Percentiles rank a stretch among this genome's conserved stretches.
Evolutionary conservation across 2,113 vertebrate species (phyloP).

Genomic region (Rutilus rutilus): DNA sequence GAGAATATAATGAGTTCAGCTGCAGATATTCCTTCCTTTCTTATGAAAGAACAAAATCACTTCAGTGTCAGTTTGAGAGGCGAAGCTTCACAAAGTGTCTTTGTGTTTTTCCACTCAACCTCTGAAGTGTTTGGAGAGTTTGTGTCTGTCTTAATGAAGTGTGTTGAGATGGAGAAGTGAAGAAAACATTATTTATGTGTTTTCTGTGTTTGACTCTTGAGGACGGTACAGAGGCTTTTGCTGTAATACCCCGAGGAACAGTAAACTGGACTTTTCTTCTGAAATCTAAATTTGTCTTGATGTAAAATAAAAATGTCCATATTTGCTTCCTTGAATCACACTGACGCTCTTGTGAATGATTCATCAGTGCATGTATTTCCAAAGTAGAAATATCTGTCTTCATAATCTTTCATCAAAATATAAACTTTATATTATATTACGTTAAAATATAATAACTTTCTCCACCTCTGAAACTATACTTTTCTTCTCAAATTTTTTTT

Average conservation of each 20-base stretch:
- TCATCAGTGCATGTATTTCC: not conserved
- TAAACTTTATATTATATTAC: too few relatives aligned
- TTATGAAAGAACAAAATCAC: not conserved
- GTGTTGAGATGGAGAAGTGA: not conserved
- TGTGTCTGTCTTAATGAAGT: not conserved
- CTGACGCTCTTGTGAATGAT: not conserved
- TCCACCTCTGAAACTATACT: not conserved
- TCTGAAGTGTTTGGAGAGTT: not conserved
- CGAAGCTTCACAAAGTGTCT: not conserved
- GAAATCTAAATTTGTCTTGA: not conserved
- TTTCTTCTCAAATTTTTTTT: not conserved
- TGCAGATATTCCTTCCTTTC: not conserved
- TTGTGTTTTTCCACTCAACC: not conserved
- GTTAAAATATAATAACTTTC: not conserved
- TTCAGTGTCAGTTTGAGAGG: not conserved
- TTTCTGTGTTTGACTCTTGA: constrained; percentile 1
- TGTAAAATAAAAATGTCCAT: not conserved
- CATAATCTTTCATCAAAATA: not conserved
- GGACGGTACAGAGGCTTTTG: not conserved
- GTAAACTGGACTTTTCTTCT: not conserved
- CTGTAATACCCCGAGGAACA: not conserved
- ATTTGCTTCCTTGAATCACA: not conserved
- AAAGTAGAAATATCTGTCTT: not conserved
- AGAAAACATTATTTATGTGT: not conserved
- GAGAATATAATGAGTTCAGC: not conserved